Evolutionary conservation across 1,140 invertebrate genomes (phyloP).

Genomic region (Heliconius congener): DNA sequence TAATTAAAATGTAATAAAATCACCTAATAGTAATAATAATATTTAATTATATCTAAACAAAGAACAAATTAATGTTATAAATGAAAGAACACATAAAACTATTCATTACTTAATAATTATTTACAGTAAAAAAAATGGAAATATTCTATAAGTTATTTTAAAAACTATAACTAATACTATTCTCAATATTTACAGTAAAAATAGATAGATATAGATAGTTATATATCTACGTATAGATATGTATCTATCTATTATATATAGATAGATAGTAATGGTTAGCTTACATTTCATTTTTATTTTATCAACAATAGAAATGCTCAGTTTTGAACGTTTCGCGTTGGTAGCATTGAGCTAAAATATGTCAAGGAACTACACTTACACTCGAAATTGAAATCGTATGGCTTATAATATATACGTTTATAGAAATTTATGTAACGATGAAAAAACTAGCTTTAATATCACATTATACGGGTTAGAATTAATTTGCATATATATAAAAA

Average conservation of each 20-base stretch:
- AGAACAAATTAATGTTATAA: too few species aligned
- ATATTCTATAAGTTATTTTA: too few species aligned
- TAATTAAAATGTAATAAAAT: neutral
- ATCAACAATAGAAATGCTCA: neutral
- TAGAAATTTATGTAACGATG: neutral
- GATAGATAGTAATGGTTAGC: neutral
- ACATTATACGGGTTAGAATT: neutral
- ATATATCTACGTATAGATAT: neutral
- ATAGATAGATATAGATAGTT: too few species aligned
- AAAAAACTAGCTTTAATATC: neutral
- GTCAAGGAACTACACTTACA: constrained; percentile 20
- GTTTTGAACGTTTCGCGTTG: neutral
- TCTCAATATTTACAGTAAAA: too few species aligned
- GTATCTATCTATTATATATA: too few species aligned
- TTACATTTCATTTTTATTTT: neutral
- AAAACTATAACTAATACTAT: too few species aligned
- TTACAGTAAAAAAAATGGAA: too few species aligned
- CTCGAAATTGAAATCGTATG: neutral
- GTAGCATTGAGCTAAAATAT: constrained; percentile 19
- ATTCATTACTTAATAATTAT: too few species aligned
- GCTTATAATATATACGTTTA: neutral
- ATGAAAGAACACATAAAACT: too few species aligned
- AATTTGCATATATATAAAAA: neutral
- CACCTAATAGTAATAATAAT: too few species aligned
- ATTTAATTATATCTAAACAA: too few species aligned